Evolutionary conservation across 2,888 invertebrate genomes (phyloP), one percentile per base, ranked within the genome.

Genomic region (Neuroscelio doddi): DNA sequence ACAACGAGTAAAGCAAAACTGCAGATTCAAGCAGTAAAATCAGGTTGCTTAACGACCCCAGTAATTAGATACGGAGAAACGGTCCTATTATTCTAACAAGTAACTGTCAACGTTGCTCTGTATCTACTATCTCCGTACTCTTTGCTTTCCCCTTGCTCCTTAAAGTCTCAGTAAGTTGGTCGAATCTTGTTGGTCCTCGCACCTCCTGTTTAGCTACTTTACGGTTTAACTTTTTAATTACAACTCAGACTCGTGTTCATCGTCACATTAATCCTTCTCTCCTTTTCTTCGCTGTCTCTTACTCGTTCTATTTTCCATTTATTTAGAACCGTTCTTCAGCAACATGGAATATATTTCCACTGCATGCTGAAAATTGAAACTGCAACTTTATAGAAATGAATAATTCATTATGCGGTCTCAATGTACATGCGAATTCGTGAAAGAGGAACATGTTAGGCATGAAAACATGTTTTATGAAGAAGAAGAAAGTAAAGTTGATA

Each of bases 221-320:
- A 74, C 74, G 68, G 71, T 71, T 74, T 74, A 74, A 77, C 76
- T 76, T 78, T 77, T 79, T 79, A 79, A 81, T 78, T 78, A 77
- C 77, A 71, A 73, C 68, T 71, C 70, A 70, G 75, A 76, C 77
- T 75, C 69, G 76, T 78, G 79, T 75, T 79, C 78, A 80, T 80
- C 77, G 77, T 75, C 74, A 72, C 74, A 75, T 81, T 80, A 78
- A 74, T 78, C 55, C 57, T 63, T 30, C 36, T 52, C 38, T 32
- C 58, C 36, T 38, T 42, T 24, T 34, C 41, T 49, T 16, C 46
- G 52, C 55, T 36, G 10, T 42, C 67, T 29, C 57, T 42, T 36
- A 27, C 46, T 39, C 47, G 38, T 53, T 53, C 58, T 53, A 62
- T 64, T 61, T 67, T 67, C 52, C 49, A 62, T 62, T 61, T 50